Conservation (phyloP, 2,888 invertebrate species). For the Conus canariensis region DNA sequence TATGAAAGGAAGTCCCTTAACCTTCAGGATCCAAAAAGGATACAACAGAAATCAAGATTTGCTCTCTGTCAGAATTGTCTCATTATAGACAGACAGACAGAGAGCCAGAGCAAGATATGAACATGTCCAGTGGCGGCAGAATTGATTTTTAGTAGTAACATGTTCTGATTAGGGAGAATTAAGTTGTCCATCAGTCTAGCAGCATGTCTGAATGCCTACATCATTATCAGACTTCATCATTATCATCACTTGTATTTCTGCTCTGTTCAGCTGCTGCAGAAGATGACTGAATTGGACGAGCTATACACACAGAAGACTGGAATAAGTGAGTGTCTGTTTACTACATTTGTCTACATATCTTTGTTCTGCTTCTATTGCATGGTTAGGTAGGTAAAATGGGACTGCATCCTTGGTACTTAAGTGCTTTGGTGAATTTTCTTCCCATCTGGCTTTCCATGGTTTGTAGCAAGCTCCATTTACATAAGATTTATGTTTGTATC, state of each 20-base stretch:
- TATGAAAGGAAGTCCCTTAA: too few relatives aligned
- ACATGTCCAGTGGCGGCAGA: too few relatives aligned
- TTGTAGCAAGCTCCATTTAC: not conserved
- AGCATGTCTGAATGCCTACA: not conserved
- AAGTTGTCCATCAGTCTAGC: not conserved
- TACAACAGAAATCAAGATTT: too few relatives aligned
- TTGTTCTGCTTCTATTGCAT: not conserved
- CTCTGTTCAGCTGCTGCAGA: conserved; percentile 41
- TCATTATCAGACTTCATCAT: too few relatives aligned
- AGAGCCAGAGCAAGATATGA: too few relatives aligned
- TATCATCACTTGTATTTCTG: not conserved
- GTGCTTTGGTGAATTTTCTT: not conserved
- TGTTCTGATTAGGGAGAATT: not conserved
- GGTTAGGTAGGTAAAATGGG: not conserved
- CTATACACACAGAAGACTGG: conserved; percentile 24
- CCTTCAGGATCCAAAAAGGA: too few relatives aligned
- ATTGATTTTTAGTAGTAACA: too few relatives aligned
- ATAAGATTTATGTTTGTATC: too few relatives aligned
- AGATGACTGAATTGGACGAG: conserved; percentile 34
- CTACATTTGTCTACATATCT: too few relatives aligned
- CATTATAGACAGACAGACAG: too few relatives aligned
- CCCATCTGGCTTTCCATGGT: not conserved
- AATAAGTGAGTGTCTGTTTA: conserved; percentile 8
- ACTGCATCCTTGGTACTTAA: not conserved
- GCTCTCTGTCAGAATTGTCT: too few relatives aligned